Evolutionary conservation across 23 tunicate species (phyloP).

Genomic region (Halocynthia roretzi): DNA sequence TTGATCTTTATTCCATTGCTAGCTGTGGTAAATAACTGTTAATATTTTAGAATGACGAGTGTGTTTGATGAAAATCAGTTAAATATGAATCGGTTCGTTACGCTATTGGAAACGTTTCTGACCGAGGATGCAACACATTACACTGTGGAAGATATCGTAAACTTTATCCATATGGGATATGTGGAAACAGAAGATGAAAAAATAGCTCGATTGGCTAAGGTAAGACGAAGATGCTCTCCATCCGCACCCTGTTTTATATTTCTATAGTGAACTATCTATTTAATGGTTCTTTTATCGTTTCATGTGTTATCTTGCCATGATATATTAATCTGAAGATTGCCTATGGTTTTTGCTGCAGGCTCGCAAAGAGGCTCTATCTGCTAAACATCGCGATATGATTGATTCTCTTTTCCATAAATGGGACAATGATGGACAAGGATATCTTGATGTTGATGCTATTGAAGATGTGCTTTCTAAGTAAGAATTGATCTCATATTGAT

Average conservation of each 20-base stretch:
- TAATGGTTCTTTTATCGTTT: too few relatives aligned
- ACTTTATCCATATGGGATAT: conserved; percentile 71
- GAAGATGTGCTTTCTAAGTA: conserved; percentile 74
- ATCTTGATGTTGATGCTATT: conserved; percentile 60
- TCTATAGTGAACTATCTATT: too few relatives aligned
- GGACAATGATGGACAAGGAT: conserved; percentile 89
- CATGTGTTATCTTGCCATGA: too few relatives aligned
- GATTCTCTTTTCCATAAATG: conserved; percentile 71
- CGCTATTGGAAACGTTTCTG: conserved; percentile 66
- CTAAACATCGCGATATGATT: conserved; percentile 77
- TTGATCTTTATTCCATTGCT: not conserved
- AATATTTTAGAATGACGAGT: conserved; percentile 38
- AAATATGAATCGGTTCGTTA: conserved; percentile 46
- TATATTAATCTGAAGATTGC: too few relatives aligned
- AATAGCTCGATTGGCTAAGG: conserved; percentile 54
- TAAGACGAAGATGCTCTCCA: not conserved
- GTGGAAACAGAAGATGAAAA: conserved; percentile 88
- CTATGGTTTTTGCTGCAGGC: conserved; percentile 29
- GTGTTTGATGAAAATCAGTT: conserved; percentile 73
- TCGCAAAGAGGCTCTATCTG: conserved; percentile 48
- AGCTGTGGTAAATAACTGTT: not conserved
- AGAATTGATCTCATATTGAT: not conserved
- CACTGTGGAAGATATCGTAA: conserved; percentile 60
- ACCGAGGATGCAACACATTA: conserved; percentile 51
- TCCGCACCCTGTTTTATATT: too few relatives aligned